Conservation (phyloP, 2,113 vertebrate species). For the Alectura lathami region DNA sequence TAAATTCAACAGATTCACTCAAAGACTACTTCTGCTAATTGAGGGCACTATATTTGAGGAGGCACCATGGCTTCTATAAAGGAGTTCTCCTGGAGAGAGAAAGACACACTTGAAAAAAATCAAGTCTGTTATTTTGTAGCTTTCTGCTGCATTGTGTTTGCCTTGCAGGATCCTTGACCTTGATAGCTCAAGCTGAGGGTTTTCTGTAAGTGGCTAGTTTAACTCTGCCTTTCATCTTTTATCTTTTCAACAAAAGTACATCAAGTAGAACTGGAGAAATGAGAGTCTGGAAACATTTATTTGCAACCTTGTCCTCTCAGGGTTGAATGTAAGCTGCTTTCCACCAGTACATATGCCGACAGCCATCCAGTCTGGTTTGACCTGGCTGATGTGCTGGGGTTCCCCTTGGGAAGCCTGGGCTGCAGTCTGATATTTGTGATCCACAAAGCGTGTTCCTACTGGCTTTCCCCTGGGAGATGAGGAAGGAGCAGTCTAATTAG, state of each 20-base stretch:
- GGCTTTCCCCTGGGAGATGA: not conserved
- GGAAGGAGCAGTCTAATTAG: not conserved
- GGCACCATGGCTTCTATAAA: not conserved
- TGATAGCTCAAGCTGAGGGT: not conserved
- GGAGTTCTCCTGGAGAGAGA: not conserved
- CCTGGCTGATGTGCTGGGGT: not conserved
- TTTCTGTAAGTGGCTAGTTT: conserved; percentile 12
- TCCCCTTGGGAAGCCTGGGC: not conserved
- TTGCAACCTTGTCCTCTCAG: not conserved
- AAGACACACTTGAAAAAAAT: conserved; percentile 10
- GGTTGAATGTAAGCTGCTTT: not conserved
- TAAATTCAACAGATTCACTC: not conserved
- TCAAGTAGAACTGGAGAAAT: not conserved
- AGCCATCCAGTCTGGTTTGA: not conserved
- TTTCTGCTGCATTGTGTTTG: not conserved
- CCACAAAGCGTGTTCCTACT: not conserved
- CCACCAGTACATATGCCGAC: not conserved
- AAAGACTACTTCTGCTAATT: not conserved
- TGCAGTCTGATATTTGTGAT: not conserved
- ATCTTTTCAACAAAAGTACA: not conserved
- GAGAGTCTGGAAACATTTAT: not conserved
- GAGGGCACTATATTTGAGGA: not conserved
- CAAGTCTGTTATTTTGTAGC: not conserved
- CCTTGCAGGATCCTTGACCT: conserved; percentile 3
- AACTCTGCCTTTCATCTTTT: not conserved